Conservation (phyloP, 2,113 vertebrate species). For the Passer montanus region DNA sequence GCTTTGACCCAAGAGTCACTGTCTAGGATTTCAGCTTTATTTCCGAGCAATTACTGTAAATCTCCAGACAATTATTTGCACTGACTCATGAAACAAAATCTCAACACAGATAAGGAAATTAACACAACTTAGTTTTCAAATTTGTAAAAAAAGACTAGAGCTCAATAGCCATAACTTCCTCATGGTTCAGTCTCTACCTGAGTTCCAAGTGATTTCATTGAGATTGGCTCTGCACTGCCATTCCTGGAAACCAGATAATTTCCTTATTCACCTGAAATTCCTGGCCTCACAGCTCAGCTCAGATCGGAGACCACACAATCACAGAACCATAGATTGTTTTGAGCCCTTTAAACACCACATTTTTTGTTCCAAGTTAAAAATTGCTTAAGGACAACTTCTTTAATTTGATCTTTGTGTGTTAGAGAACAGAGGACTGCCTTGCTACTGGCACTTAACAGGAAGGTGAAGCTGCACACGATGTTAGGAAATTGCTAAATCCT, state of each 20-base stretch:
- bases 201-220: neutral
- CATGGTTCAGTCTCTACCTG: neutral
- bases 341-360: neutral
- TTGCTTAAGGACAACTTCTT: neutral
- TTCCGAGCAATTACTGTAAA: neutral
- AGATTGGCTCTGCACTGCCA: neutral
- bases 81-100: neutral
- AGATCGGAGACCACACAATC: no score
- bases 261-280: neutral
- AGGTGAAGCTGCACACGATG: neutral
- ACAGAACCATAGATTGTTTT: neutral
- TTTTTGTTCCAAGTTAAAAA: neutral
- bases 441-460: neutral
- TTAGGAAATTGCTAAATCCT: neutral
- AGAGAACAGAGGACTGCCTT: neutral
- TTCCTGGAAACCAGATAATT: neutral
- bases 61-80: neutral
- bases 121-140: neutral
- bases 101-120: neutral
- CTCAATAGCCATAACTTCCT: neutral
- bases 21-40: neutral
- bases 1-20: neutral
- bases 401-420: neutral
- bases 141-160: neutral
- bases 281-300: neutral